Evolutionary conservation across 2,888 invertebrate genomes (phyloP).

Genomic region (Drosophila mulleri): DNA sequence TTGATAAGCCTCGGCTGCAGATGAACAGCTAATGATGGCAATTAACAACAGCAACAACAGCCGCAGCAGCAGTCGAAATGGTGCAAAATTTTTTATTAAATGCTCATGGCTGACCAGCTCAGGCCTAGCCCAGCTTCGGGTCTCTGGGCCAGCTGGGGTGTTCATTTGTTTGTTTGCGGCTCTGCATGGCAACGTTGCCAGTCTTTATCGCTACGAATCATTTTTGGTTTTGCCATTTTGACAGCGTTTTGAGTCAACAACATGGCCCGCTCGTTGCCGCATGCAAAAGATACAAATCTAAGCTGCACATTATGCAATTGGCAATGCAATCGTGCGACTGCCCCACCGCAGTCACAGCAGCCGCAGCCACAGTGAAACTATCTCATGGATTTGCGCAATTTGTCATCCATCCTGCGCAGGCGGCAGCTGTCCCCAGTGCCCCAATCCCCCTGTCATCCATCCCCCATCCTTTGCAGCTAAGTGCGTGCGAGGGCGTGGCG

Average conservation of each 20-base stretch:
- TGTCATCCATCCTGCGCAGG: constrained; percentile 76
- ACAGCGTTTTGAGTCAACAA: constrained; percentile 79
- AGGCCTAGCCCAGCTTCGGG: constrained; percentile 52
- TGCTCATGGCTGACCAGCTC: constrained; percentile 58
- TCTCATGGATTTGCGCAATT: constrained; percentile 83
- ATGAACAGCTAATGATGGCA: constrained; percentile 76
- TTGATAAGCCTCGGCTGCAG: constrained; percentile 73
- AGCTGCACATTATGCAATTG: constrained; percentile 73
- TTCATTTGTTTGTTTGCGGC: constrained; percentile 61
- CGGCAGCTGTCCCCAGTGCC: constrained; percentile 45
- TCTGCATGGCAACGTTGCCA: constrained; percentile 17
- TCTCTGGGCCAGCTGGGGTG: constrained; percentile 43
- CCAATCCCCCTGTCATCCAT: background rate
- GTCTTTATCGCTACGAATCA: constrained; percentile 74
- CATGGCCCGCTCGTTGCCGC: constrained; percentile 65
- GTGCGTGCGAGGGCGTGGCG: constrained; percentile 73
- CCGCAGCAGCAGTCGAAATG: constrained; percentile 54
- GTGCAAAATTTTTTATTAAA: constrained; percentile 77
- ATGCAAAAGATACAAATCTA: constrained; percentile 79
- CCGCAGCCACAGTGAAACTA: constrained; percentile 53
- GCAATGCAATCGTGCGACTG: constrained; percentile 63
- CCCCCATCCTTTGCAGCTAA: constrained; percentile 15
- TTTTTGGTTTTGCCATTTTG: constrained; percentile 75
- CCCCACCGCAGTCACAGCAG: constrained; percentile 14
- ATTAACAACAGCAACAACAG: constrained; percentile 61